Conservation (phyloP, 2,797 vertebrate species). For the Ceryle rudis region DNA sequence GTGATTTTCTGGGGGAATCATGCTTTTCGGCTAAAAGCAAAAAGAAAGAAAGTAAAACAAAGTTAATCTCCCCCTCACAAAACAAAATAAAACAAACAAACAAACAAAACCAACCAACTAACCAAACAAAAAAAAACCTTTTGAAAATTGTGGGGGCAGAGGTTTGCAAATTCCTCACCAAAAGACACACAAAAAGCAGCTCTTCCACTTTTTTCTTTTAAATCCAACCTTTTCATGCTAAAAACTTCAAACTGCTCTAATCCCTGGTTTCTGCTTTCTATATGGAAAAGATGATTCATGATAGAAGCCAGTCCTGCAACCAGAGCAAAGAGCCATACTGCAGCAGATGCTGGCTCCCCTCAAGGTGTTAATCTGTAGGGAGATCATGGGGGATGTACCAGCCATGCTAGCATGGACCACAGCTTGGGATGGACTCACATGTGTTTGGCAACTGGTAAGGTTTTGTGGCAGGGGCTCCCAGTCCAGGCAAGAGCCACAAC, state of each 20-base stretch:
- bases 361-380: background rate
- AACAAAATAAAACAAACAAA: too few species aligned
- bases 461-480: background rate
- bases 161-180: slow-evolving; percentile 5
- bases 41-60: background rate
- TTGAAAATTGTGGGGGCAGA: background rate
- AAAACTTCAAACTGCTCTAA: slow-evolving; percentile 37
- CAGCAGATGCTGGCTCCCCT: background rate
- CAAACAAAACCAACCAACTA: too few species aligned
- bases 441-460: fast-evolving
- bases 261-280: slow-evolving; percentile 42
- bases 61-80: background rate
- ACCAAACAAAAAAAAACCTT: background rate
- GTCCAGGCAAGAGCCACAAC: background rate
- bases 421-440: background rate
- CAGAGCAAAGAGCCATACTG: background rate
- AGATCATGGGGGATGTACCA: background rate
- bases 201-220: slow-evolving; percentile 46
- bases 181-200: slow-evolving; percentile 13
- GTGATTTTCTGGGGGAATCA: background rate
- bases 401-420: background rate
- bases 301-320: background rate
- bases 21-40: background rate
- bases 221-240: background rate
- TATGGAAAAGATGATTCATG: background rate